Percentiles rank a stretch among this genome's conserved stretches.
Conservation (phyloP, 2,888 invertebrate genomes). For the Thereva nobilitata region DNA sequence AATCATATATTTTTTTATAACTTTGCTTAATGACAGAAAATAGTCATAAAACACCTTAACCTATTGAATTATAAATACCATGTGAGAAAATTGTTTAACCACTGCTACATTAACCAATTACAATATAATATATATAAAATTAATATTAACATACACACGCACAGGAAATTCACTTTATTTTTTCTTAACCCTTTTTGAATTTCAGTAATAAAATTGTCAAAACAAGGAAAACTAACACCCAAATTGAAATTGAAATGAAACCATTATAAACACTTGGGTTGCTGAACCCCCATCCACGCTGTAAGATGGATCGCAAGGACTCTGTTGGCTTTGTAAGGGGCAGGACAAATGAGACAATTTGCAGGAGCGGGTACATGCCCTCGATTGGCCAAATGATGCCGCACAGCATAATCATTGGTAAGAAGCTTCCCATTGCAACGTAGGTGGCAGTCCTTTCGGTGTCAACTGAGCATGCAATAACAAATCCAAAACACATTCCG, state of each 20-base stretch:
- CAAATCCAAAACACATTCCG: slow-evolving; percentile 92
- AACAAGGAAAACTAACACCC: slow-evolving; percentile 78
- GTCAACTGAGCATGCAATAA: slow-evolving; percentile 78
- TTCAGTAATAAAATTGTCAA: slow-evolving; percentile 76
- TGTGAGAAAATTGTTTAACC: too few relatives aligned
- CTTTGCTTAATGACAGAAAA: too few relatives aligned
- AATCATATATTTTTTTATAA: too few relatives aligned
- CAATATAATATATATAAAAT: neutral
- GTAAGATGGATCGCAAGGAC: slow-evolving; percentile 80
- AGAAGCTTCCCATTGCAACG: slow-evolving; percentile 80
- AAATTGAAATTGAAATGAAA: slow-evolving; percentile 75
- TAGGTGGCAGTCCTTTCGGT: slow-evolving; percentile 85
- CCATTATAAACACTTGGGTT: slow-evolving; percentile 78
- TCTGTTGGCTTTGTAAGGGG: slow-evolving; percentile 89
- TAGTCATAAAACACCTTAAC: too few relatives aligned
- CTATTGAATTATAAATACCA: too few relatives aligned
- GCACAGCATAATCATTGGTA: slow-evolving; percentile 83
- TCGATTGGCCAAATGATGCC: slow-evolving; percentile 95
- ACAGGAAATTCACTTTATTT: neutral
- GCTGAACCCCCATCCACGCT: slow-evolving; percentile 78
- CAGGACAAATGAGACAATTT: slow-evolving; percentile 72
- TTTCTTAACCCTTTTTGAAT: slow-evolving; percentile 77
- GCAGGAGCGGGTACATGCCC: slow-evolving; percentile 80
- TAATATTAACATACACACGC: neutral
- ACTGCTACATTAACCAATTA: neutral